Evolutionary conservation across 1,140 invertebrate species (phyloP).

Genomic region (Pinna nobilis): DNA sequence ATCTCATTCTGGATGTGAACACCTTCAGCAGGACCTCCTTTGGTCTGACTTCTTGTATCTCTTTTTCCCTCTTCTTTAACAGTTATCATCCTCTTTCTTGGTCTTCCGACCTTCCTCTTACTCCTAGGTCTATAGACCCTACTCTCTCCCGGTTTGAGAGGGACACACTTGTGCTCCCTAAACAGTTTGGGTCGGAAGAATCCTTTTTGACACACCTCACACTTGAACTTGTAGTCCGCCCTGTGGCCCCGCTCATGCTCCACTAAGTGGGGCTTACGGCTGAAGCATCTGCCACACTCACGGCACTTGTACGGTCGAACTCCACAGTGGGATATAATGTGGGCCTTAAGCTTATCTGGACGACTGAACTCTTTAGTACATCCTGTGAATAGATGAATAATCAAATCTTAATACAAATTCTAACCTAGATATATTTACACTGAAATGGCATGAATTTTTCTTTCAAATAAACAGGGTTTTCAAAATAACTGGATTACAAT

Average conservation of each 20-base stretch:
- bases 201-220: constrained; percentile 78
- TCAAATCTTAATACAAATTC: too few relatives aligned
- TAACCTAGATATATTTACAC: too few relatives aligned
- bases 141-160: constrained; percentile 42
- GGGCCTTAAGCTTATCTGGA: constrained; percentile 76
- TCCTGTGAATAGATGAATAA: constrained; percentile 75
- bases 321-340: constrained; percentile 74
- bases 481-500: too few relatives aligned
- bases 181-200: constrained; percentile 74
- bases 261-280: constrained; percentile 66
- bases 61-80: constrained; percentile 6
- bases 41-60: constrained; percentile 8
- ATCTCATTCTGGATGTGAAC: constrained; percentile 3
- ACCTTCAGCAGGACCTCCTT: constrained; percentile 1
- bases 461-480: too few relatives aligned
- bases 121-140: constrained; percentile 39
- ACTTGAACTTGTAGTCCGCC: constrained; percentile 72
- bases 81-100: constrained; percentile 59
- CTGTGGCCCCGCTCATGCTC: constrained; percentile 71
- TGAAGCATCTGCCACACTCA: constrained; percentile 79
- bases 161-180: constrained; percentile 66
- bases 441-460: too few relatives aligned
- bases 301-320: constrained; percentile 78
- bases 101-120: constrained; percentile 62
- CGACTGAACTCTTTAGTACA: constrained; percentile 83